Conservation (phyloP, 2,113 vertebrate genomes). For the Siphamia tubifer region DNA sequence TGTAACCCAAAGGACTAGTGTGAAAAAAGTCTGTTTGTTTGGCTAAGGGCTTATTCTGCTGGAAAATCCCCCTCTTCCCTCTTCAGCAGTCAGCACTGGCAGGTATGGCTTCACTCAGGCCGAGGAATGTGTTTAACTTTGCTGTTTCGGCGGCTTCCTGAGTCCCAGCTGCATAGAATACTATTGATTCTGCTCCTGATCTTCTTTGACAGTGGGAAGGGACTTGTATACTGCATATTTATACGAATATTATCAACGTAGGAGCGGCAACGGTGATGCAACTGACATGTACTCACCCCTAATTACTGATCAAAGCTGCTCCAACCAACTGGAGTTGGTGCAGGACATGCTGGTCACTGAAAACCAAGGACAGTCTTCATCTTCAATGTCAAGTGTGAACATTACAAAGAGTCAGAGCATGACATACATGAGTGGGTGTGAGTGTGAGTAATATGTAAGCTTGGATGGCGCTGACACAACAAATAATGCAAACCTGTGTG, state of each 20-base stretch:
- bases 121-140: conserved; percentile 56
- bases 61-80: conserved; percentile 34
- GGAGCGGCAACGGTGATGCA: background rate
- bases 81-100: conserved; percentile 49
- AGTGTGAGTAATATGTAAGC: conserved; percentile 23
- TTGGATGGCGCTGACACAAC: conserved; percentile 1
- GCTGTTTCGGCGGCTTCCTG: background rate
- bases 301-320: background rate
- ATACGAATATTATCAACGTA: background rate
- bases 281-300: background rate
- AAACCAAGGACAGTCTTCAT: background rate
- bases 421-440: conserved; percentile 32
- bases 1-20: background rate
- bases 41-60: conserved; percentile 35
- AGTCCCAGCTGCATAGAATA: conserved; percentile 27
- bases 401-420: conserved; percentile 7
- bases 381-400: conserved; percentile 17
- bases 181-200: conserved; percentile 7
- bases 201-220: background rate
- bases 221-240: background rate
- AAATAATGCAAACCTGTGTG: background rate
- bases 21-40: conserved; percentile 3
- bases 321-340: background rate
- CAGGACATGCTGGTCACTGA: background rate
- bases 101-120: conserved; percentile 46